Evolutionary conservation across 2,797 vertebrate species (phyloP), one percentile per base, ranked within the genome.

Genomic region (Intellagama lesueurii): DNA sequence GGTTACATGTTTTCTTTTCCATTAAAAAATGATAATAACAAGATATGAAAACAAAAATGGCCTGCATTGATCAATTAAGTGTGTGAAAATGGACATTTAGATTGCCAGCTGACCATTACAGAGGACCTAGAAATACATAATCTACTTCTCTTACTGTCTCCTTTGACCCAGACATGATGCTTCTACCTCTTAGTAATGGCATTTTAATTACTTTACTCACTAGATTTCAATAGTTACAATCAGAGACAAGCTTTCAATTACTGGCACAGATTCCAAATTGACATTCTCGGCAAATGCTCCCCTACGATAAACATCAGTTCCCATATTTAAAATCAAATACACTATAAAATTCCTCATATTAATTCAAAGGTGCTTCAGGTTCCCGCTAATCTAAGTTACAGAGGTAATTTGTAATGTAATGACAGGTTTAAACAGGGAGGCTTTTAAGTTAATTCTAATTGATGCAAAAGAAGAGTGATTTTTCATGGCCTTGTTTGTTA

Each of bases 251-350:
- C 30, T 94, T 91, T 91, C 73, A 94, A 60, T 92, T 91, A 86
- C 6, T 69, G 28, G 12, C 7, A 75, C 77, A 75, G 81, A 28
- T 91, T 83, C 56, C 1, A 44, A 60, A 3, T 5, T 60, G 77
- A 72, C 17, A 90, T 93, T 88, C 80, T 92, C 91, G 35, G 81
- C 49, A 85, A 76, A 0, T 0, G 22, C 77, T 66, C 2, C 47
- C 14, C 30, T 28, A 81, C 76, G 81, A 93, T 16, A 83, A 47
- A 86, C 85, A 87, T 7, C 26, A 77, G 90, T 2, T 47, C 4
- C 78, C 88, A 22, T 86, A 89, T 93, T 94, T 94, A 92, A 93
- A 91, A 93, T 91, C 30, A 94, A 93, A 52, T 91, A 56, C 35
- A 91, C 87, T 72, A n/a, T 87, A 87, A 90, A 88, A 1, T 32